Conservation (phyloP, 2,113 vertebrate genomes). For the Colius striatus region DNA sequence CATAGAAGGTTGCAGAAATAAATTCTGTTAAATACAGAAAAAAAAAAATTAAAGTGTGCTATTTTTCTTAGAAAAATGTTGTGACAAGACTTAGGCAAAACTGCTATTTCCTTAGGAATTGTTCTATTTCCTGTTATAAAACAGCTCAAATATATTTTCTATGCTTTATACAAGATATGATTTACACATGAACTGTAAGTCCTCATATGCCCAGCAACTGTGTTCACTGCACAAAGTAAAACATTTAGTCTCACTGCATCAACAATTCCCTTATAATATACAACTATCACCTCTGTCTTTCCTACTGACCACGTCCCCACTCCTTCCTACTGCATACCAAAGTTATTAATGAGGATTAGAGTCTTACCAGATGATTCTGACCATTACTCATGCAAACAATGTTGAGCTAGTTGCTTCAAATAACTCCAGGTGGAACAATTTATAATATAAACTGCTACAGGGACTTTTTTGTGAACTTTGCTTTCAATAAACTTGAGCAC, state of each 20-base stretch:
- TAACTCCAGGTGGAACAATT: background rate
- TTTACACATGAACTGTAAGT: background rate
- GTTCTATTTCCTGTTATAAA: slow-evolving; percentile 8
- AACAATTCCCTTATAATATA: background rate
- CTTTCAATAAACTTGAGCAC: background rate
- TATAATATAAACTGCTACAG: background rate
- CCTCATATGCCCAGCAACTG: background rate
- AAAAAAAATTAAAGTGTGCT: background rate
- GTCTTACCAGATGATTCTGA: background rate
- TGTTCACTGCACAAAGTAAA: background rate
- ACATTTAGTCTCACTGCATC: background rate
- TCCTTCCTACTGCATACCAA: background rate
- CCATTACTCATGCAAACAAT: background rate
- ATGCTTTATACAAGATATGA: background rate
- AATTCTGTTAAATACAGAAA: slow-evolving; percentile 37
- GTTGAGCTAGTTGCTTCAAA: background rate
- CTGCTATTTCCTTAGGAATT: slow-evolving; percentile 33
- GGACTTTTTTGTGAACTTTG: background rate
- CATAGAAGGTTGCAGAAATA: background rate
- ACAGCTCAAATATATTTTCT: slow-evolving; percentile 18
- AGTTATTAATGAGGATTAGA: background rate
- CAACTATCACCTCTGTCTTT: background rate
- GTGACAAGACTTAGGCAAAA: background rate
- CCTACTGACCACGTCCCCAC: background rate
- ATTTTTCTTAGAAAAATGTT: slow-evolving; percentile 60